Evolutionary conservation across 2,888 invertebrate genomes (phyloP), one percentile per base, ranked within the genome.

Genomic region (Pyralis farinalis): DNA sequence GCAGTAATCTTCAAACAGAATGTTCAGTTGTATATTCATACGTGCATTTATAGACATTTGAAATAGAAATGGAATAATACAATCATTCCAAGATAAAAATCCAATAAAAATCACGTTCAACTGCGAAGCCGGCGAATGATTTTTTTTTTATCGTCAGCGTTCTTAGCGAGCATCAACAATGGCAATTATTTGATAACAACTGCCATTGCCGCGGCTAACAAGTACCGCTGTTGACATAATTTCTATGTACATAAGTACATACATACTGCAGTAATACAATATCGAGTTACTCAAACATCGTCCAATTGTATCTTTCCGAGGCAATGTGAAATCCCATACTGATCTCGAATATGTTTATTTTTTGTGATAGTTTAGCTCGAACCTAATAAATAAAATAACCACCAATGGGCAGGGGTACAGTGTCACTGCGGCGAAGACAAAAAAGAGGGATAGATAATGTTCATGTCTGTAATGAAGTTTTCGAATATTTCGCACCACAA

Each of bases 131-230:
- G 50, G 52, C 52, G 55, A 55, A 58, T n/a, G n/a, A n/a, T n/a
- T n/a, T 60, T 63, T 73, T 71, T 66, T 71, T 77, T 79, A 76
- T 71, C 72, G 71, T 63, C 57, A 53, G 58, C 69, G 66, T 62
- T 64, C 58, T 63, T 65, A 55, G 25, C 49, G 55, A 61, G 51
- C 60, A 56, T 73, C 72, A 73, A 76, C 76, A 78, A 56, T 47
- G 63, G 49, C 58, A 57, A 51, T 53, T 83, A 76, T 85, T 85
- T 81, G 77, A 86, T 83, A 86, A 86, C 81, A 84, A 43, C 28
- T 43, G 43, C 45, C 49, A 50, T 47, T 48, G 42, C 48, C 53
- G 55, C 53, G 50, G 40, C 56, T 57, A 57, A 64, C 65, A 55
- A 63, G 55, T 55, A 55, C 47, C 45, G 56, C 55, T 78, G 79